A percentile compares a stretch with the other conserved stretches of the same genome.
These are phyloP conservation scores for Hemithea aestivaria DNA, from an alignment of 2,888 invertebrate genomes.

Conservation along the genomic window DNA sequence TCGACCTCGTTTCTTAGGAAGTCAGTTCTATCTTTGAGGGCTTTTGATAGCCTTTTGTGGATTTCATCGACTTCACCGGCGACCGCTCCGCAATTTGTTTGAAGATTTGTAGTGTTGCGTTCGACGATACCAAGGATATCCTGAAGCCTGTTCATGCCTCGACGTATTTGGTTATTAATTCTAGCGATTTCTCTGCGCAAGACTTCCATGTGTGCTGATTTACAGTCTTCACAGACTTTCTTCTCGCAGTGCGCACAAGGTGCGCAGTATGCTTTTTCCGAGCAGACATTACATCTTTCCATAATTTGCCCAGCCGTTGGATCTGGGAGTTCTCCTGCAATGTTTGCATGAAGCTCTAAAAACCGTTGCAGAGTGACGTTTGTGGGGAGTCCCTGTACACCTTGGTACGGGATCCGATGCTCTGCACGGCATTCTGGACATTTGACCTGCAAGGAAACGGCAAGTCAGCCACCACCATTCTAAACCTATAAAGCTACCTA, in stretches of 20 bases:
- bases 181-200: slow-evolving; percentile 93
- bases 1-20: slow-evolving; percentile 93
- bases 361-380: slow-evolving; percentile 97
- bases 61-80: slow-evolving; percentile 97
- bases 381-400: slow-evolving; percentile 95
- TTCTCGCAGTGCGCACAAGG: slow-evolving; percentile 98
- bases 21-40: slow-evolving; percentile 93
- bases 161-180: slow-evolving; percentile 92
- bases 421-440: slow-evolving; percentile 99
- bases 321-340: slow-evolving; percentile 93
- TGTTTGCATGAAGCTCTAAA: slow-evolving; percentile 95
- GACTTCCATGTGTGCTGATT: slow-evolving; percentile 97
- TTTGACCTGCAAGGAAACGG: slow-evolving; percentile 84
- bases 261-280: slow-evolving; percentile 93
- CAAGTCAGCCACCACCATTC: too few relatives aligned
- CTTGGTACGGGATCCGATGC: slow-evolving; percentile 97
- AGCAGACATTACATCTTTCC: slow-evolving; percentile 96
- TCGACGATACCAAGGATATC: slow-evolving; percentile 91
- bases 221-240: slow-evolving; percentile 97
- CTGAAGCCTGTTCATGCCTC: slow-evolving; percentile 92
- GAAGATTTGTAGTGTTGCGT: slow-evolving; percentile 92
- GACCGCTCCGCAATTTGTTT: slow-evolving; percentile 93
- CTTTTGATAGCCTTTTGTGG: slow-evolving; percentile 90
- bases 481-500: too few relatives aligned
- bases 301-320: slow-evolving; percentile 94